These are phyloP conservation scores for Matsumurasca onukii DNA, from an alignment of 1,140 invertebrate species.

Conservation along the genomic window DNA sequence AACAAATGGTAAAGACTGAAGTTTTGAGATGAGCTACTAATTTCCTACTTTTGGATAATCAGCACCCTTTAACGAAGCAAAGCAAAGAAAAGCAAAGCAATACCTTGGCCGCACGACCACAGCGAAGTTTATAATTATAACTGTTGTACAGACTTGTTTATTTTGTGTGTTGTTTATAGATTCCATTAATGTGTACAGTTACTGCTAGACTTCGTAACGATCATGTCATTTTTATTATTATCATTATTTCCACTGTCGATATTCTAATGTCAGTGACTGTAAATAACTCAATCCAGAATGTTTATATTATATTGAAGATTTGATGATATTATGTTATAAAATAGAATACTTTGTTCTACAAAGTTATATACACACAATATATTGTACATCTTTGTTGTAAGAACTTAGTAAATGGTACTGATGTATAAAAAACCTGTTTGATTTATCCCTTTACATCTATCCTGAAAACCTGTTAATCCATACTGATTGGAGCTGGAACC, in stretches of 20 bases:
- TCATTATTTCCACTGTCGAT: slow-evolving; percentile 1
- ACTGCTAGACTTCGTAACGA: slow-evolving; percentile 23
- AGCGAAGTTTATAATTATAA: slow-evolving; percentile 24
- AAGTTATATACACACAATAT: slow-evolving; percentile 29
- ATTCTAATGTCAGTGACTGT: neutral
- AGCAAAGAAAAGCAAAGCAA: slow-evolving; percentile 16
- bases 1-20: slow-evolving; percentile 16
- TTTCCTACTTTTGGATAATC: neutral
- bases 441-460: no score
- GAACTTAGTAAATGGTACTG: slow-evolving; percentile 31
- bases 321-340: slow-evolving; percentile 25
- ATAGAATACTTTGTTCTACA: slow-evolving; percentile 30
- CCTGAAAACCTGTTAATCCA: no score
- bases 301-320: slow-evolving; percentile 28
- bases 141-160: slow-evolving; percentile 28
- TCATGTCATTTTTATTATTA: slow-evolving; percentile 28
- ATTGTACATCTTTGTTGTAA: slow-evolving; percentile 32
- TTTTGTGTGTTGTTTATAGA: slow-evolving; percentile 32
- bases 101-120: neutral
- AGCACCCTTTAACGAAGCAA: neutral
- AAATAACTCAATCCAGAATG: slow-evolving; percentile 25
- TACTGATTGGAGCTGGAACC: no score
- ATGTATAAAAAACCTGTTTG: no score
- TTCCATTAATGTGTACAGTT: slow-evolving; percentile 30
- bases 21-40: neutral